These are phyloP conservation scores for Nesidiocoris tenuis DNA, from an alignment of 2,888 invertebrate genomes.

Conservation along the genomic window DNA sequence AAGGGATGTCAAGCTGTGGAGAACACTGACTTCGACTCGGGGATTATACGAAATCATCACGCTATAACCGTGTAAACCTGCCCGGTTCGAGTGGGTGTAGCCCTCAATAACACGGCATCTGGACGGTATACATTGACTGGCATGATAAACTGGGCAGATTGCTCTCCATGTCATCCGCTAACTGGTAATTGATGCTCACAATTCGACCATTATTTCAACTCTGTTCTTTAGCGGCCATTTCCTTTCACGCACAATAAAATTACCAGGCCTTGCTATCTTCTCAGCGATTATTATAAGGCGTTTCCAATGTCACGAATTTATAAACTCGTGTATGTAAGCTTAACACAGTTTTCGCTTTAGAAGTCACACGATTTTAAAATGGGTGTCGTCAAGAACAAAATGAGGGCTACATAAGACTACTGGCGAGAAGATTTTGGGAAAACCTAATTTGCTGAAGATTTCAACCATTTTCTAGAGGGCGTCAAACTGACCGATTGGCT, in stretches of 20 bases:
- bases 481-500: too few species aligned
- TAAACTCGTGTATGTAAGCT: too few species aligned
- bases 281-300: neutral
- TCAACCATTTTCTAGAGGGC: too few species aligned
- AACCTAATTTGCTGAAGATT: too few species aligned
- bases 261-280: neutral
- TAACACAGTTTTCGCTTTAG: neutral
- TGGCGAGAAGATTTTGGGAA: too few species aligned
- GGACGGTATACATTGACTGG: neutral
- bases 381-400: too few species aligned
- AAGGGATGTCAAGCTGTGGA: neutral
- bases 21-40: neutral
- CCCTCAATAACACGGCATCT: conserved; percentile 8
- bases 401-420: too few species aligned
- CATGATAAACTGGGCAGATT: conserved; percentile 1
- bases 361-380: too few species aligned
- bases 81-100: conserved; percentile 15
- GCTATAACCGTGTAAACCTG: conserved; percentile 19
- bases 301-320: neutral
- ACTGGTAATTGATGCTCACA: conserved; percentile 9
- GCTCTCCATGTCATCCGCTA: conserved; percentile 5
- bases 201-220: neutral
- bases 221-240: neutral
- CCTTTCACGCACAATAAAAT: neutral
- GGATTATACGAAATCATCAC: conserved; percentile 17